Percentiles rank a stretch among this genome's conserved stretches.
Conservation (phyloP, 2,113 vertebrate species). For the Grallaria varia region DNA sequence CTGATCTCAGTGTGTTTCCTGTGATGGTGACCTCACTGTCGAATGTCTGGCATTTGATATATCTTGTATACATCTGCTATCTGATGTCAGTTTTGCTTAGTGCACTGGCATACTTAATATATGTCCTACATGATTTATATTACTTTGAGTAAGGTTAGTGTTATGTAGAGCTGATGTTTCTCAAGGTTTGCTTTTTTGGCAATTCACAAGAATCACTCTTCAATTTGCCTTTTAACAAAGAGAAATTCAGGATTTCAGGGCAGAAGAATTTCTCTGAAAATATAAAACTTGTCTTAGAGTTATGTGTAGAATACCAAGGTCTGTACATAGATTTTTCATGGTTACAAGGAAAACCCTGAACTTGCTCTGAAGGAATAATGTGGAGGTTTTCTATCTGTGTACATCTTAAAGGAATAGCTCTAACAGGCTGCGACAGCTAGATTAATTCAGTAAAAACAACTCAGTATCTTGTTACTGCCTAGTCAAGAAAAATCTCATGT, state of each 20-base stretch:
- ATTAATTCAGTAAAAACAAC: neutral
- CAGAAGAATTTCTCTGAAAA: neutral
- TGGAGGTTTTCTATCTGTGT: neutral
- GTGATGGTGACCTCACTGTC: neutral
- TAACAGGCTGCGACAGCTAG: neutral
- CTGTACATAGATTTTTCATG: neutral
- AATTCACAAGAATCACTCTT: neutral
- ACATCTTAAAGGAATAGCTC: neutral
- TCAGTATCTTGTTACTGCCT: neutral
- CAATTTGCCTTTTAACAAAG: neutral
- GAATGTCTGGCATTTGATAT: neutral
- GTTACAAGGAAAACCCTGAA: neutral
- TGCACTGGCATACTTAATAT: neutral
- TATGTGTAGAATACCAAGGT: neutral
- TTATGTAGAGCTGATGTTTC: neutral
- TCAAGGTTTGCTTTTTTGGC: neutral
- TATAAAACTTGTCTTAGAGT: neutral
- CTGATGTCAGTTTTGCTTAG: neutral
- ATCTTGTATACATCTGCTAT: neutral
- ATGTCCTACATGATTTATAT: neutral
- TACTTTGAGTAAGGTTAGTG: neutral
- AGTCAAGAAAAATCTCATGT: neutral
- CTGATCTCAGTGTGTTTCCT: neutral
- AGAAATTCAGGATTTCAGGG: neutral
- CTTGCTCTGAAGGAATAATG: neutral